These are phyloP conservation scores for Epizoanthus rinbou DNA, from an alignment of 92 coral and sea anemone species.

Conservation along the genomic window DNA sequence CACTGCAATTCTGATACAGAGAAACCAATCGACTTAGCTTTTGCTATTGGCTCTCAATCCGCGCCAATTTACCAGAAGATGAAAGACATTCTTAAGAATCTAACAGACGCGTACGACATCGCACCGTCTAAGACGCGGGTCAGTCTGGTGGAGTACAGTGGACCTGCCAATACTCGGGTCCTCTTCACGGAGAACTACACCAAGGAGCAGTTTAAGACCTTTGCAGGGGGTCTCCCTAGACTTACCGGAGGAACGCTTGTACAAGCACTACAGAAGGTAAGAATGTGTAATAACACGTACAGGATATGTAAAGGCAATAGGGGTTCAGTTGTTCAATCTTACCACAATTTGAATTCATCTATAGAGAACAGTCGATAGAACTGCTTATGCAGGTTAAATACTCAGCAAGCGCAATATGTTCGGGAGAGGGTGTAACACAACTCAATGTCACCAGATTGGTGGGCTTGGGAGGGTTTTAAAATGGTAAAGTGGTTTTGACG, in stretches of 20 bases:
- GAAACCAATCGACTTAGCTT: conserved; percentile 79
- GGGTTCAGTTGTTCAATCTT: no score
- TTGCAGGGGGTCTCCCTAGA: conserved; percentile 44
- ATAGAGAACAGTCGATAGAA: no score
- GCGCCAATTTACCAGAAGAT: conserved; percentile 59
- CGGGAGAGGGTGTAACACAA: no score
- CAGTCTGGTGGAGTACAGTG: conserved; percentile 88
- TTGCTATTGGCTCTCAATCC: conserved; percentile 80
- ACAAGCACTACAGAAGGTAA: conserved; percentile 72
- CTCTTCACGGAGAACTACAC: conserved; percentile 57
- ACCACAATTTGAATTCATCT: no score
- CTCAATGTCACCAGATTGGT: no score
- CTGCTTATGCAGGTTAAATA: no score
- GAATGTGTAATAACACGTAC: not conserved
- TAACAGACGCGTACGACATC: conserved; percentile 66
- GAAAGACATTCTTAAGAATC: conserved; percentile 64
- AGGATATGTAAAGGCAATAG: no score
- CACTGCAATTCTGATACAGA: conserved; percentile 28
- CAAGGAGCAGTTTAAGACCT: conserved; percentile 49
- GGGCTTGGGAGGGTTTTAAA: no score
- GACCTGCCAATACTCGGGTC: conserved; percentile 65
- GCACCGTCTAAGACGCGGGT: conserved; percentile 68
- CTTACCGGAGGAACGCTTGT: conserved; percentile 66
- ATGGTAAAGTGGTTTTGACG: no score
- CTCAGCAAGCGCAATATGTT: no score